Evolutionary conservation across 1,140 invertebrate species (phyloP).

Genomic region (silkworm (Bombyx mori)): ASM3026992v2 NC_085119.1:6000001-6000500

Average conservation of each 20-base stretch:
- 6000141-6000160: too few relatives aligned
- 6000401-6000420: slow-evolving; percentile 23
- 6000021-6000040: too few relatives aligned
- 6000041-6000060: too few relatives aligned
- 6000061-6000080: too few relatives aligned
- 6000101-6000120: too few relatives aligned
- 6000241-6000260: slow-evolving; percentile 8
- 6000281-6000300: slow-evolving; percentile 25
- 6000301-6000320: slow-evolving; percentile 33
- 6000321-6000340: slow-evolving; percentile 30
- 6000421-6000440: slow-evolving; percentile 17
- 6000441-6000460: slow-evolving; percentile 22
- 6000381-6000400: slow-evolving; percentile 19
- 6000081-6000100: too few relatives aligned
- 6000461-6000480: not conserved
- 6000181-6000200: not conserved
- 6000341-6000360: slow-evolving; percentile 27
- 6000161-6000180: too few relatives aligned
- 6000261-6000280: slow-evolving; percentile 25
- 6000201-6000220: not conserved
- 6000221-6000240: not conserved
- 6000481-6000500: too few relatives aligned
- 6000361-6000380: slow-evolving; percentile 14
- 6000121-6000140: too few relatives aligned
- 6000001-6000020: too few relatives aligned